phyloP scores from a whole-genome alignment of 2,113 vertebrate species.

The Diphyllodes magnificus region DNA sequence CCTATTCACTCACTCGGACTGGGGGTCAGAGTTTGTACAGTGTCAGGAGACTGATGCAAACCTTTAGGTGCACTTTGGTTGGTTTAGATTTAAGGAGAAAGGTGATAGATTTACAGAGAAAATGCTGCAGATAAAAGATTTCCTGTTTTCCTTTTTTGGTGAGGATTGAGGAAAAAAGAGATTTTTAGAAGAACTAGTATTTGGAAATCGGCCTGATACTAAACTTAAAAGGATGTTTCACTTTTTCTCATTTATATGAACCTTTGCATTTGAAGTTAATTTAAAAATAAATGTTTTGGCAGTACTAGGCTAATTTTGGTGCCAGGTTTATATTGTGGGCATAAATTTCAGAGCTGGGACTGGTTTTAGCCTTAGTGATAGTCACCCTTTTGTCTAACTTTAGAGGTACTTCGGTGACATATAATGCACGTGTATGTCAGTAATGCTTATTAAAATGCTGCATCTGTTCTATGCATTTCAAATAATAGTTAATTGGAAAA shows the following conservation, averaged over 20 bases:
- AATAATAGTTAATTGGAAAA: neutral
- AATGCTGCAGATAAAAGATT: neutral
- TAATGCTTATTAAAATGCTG: neutral
- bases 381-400: neutral
- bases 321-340: neutral
- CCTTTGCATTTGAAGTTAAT: neutral
- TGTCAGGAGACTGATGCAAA: neutral
- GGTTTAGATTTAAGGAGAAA: neutral
- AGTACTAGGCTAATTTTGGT: neutral
- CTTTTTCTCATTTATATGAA: neutral
- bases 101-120: neutral
- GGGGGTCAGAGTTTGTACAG: neutral
- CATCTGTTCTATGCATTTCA: neutral
- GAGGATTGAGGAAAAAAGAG: neutral
- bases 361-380: neutral
- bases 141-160: neutral
- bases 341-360: neutral
- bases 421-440: neutral
- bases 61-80: neutral
- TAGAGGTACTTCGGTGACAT: neutral
- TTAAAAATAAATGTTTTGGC: neutral
- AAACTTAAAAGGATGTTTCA: neutral
- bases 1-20: neutral
- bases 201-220: neutral
- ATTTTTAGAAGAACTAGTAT: neutral